A percentile compares a stretch with the other conserved stretches of the same genome.
Evolutionary conservation across 2,797 vertebrate species (phyloP).

Genomic region (Cyprinella venusta): DNA sequence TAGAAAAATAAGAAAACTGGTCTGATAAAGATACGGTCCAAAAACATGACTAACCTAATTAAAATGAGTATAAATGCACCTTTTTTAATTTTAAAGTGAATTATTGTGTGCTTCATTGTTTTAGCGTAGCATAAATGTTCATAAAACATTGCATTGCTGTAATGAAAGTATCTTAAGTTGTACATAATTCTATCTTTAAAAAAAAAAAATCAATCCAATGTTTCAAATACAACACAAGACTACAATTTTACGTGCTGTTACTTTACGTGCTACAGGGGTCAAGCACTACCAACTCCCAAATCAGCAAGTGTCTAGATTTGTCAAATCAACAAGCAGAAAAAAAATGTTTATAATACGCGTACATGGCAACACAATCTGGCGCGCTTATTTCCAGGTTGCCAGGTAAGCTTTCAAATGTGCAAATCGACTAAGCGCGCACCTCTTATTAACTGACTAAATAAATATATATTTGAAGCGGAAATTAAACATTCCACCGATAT

Average conservation of each 20-base stretch:
- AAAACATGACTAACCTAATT: neutral
- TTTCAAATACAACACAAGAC: neutral
- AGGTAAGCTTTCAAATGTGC: neutral
- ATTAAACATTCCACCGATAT: neutral
- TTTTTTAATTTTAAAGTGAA: no score
- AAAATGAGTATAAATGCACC: neutral
- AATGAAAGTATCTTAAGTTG: no score
- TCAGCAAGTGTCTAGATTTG: neutral
- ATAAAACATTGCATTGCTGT: neutral
- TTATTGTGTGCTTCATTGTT: neutral
- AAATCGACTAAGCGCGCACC: no score
- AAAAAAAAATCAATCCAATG: neutral
- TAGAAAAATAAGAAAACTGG: neutral
- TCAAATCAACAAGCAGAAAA: neutral
- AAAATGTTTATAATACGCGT: neutral
- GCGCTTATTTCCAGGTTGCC: constrained; percentile 63
- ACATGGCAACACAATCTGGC: constrained; percentile 49
- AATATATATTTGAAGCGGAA: neutral
- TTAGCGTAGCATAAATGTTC: neutral
- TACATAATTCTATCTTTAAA: neutral
- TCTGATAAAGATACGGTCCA: neutral
- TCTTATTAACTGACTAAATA: no score
- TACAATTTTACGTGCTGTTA: neutral
- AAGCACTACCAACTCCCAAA: neutral
- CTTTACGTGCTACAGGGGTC: neutral